A percentile compares a stretch with the other conserved stretches of the same genome.
These are phyloP conservation scores for Grapholita molesta DNA, from an alignment of 1,140 invertebrate genomes.

Conservation along the genomic window DNA sequence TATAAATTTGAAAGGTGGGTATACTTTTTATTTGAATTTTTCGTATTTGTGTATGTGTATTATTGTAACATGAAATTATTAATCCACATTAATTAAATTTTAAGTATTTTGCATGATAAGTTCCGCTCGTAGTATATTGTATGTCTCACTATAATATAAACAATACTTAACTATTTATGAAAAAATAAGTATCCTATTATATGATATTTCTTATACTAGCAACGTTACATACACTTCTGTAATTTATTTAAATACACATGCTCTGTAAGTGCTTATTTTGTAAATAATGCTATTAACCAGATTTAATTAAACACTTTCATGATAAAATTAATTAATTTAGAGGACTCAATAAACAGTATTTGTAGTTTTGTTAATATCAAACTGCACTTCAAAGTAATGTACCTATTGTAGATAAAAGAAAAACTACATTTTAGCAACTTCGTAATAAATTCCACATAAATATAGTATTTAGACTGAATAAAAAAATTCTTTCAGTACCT, in stretches of 20 bases:
- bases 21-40: background rate
- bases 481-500: slow-evolving; percentile 62
- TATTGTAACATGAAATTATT: background rate
- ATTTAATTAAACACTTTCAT: background rate
- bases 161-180: background rate
- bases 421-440: background rate
- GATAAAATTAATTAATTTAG: background rate
- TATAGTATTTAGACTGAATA: slow-evolving; percentile 17
- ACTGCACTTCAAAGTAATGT: too few relatives aligned
- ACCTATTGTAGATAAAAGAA: background rate
- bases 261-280: background rate
- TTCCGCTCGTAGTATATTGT: background rate
- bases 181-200: too few relatives aligned
- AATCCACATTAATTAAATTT: background rate
- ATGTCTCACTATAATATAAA: background rate
- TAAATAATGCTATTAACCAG: background rate
- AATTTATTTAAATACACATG: background rate
- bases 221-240: background rate
- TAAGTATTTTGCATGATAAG: background rate
- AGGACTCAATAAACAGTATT: background rate
- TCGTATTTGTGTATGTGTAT: background rate
- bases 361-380: background rate
- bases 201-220: background rate
- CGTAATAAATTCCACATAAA: background rate
- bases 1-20: too few relatives aligned